Percentiles rank a stretch among this genome's conserved stretches.
These are phyloP conservation scores for Tetranychus cinnabarinus DNA, from an alignment of 1,140 invertebrate genomes.

Conservation along the genomic window DNA sequence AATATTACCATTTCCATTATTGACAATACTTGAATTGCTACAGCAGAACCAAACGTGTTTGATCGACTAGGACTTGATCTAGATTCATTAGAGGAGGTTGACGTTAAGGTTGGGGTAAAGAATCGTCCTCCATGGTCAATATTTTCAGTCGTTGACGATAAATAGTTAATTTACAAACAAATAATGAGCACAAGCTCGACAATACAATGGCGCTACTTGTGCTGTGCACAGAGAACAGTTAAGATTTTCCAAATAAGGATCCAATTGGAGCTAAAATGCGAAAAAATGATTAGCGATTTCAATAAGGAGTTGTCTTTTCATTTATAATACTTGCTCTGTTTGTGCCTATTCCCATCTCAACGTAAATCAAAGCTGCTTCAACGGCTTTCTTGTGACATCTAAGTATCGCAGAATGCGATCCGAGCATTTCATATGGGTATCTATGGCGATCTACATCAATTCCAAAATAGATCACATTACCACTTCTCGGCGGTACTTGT, in stretches of 20 bases:
- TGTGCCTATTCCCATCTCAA: conserved; percentile 69
- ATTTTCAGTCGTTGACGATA: too few relatives aligned
- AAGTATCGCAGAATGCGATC: conserved; percentile 72
- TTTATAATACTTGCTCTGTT: conserved; percentile 47
- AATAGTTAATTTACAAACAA: too few relatives aligned
- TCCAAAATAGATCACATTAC: conserved; percentile 49
- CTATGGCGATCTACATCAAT: conserved; percentile 95
- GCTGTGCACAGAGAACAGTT: conserved; percentile 52
- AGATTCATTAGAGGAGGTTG: background rate
- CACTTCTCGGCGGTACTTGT: background rate
- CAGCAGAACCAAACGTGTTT: background rate
- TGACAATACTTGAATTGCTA: background rate
- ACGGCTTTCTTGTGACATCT: conserved; percentile 81
- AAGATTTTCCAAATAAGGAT: conserved; percentile 90
- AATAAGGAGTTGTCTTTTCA: background rate
- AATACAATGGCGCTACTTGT: conserved; percentile 86
- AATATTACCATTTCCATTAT: too few relatives aligned
- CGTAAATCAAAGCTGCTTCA: conserved; percentile 76
- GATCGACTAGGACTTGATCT: background rate
- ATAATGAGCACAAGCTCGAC: conserved; percentile 67
- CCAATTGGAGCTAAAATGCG: conserved; percentile 57
- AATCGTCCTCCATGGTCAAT: background rate
- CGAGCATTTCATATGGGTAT: conserved; percentile 84
- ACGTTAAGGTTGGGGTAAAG: too few relatives aligned
- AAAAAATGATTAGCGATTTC: background rate